Evolutionary conservation across 2,797 vertebrate genomes (phyloP).

Genomic region (Myotis myotis): DNA sequence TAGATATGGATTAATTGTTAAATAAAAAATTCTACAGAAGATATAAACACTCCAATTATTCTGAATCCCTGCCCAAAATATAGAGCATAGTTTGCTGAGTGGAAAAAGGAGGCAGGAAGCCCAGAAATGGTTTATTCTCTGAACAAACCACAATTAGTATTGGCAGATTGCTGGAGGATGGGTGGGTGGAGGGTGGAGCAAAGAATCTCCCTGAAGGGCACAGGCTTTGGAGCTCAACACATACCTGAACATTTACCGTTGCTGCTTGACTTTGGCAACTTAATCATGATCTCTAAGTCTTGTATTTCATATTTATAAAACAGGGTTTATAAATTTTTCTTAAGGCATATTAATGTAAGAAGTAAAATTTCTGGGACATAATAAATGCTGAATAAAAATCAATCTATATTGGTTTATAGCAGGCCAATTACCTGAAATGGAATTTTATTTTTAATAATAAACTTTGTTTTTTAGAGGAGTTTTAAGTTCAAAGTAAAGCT

Average conservation of each 20-base stretch:
- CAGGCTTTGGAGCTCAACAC: not conserved
- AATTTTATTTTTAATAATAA: not conserved
- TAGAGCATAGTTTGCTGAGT: not conserved
- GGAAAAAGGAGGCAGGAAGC: not conserved
- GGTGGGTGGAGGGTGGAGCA: not conserved
- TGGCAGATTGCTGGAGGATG: not conserved
- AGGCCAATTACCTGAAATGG: not conserved
- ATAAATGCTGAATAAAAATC: not conserved
- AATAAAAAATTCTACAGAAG: not conserved
- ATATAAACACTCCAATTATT: not conserved
- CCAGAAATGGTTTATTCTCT: not conserved
- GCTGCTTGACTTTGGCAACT: not conserved
- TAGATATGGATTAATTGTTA: not conserved
- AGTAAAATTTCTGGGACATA: constrained; percentile 22
- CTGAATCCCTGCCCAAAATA: not conserved
- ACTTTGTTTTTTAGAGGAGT: not conserved
- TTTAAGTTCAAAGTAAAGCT: not conserved
- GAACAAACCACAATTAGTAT: not conserved
- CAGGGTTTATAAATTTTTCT: not conserved
- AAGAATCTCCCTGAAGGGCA: fast-evolving
- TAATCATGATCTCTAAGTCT: not conserved
- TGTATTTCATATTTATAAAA: not conserved
- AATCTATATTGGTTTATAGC: not conserved
- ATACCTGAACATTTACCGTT: not conserved
- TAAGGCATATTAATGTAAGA: not conserved